Evolutionary conservation across 1,140 invertebrate genomes (phyloP).

Genomic region (Bombus impatiens): DNA sequence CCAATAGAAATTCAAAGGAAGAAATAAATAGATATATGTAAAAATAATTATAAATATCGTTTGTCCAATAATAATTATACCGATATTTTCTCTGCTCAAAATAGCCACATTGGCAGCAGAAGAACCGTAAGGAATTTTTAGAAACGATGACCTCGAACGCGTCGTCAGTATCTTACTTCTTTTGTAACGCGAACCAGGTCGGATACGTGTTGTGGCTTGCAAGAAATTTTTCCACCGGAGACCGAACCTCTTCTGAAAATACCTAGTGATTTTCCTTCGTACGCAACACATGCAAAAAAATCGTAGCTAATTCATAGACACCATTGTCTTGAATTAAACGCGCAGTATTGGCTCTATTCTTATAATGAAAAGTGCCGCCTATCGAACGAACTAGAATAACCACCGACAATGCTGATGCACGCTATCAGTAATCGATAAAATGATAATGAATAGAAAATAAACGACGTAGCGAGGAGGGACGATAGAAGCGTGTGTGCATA

Average conservation of each 20-base stretch:
- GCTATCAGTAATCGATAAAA: conserved; percentile 26
- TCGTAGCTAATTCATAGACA: neutral
- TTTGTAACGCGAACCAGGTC: neutral
- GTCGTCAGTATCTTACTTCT: neutral
- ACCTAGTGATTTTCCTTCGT: neutral
- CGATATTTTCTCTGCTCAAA: neutral
- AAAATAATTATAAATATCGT: neutral
- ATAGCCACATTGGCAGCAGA: neutral
- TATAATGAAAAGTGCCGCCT: conserved; percentile 1
- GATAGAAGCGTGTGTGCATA: neutral
- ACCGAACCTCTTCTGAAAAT: neutral
- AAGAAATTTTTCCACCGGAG: neutral
- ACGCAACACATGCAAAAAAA: neutral
- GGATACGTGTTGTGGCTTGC: too few species aligned
- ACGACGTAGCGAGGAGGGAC: neutral
- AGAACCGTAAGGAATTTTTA: neutral
- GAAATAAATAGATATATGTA: neutral
- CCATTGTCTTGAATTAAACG: neutral
- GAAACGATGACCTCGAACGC: neutral
- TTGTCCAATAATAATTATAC: too few species aligned
- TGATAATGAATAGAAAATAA: conserved; percentile 5
- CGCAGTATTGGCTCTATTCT: neutral
- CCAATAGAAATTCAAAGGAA: too few species aligned
- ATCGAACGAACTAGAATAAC: conserved; percentile 3
- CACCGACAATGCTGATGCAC: neutral